A percentile compares a stretch with the other conserved stretches of the same genome.
phyloP scores from a whole-genome alignment of 1,140 invertebrate genomes.

The Euura lappo region DNA sequence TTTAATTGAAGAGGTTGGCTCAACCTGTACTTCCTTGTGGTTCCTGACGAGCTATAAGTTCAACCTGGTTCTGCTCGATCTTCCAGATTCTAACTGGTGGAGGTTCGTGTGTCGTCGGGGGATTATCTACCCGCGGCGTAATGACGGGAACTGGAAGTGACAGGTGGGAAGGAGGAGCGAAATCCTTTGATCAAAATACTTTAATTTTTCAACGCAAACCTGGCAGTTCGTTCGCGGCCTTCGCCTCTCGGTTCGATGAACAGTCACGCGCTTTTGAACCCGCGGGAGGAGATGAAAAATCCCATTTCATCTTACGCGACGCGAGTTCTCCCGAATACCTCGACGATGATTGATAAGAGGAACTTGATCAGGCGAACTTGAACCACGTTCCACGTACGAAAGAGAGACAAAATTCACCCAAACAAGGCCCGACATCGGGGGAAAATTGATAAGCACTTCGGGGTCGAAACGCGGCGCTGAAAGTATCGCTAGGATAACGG shows the following conservation, averaged over 20 bases:
- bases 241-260: not conserved
- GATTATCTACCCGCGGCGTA: constrained; percentile 16
- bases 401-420: not conserved
- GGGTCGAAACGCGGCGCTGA: not conserved
- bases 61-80: too few relatives aligned
- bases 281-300: constrained; percentile 17
- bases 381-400: not conserved
- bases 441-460: constrained; percentile 33
- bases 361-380: not conserved
- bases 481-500: not conserved
- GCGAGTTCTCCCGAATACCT: not conserved
- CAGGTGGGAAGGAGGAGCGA: constrained; percentile 28
- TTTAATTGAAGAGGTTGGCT: constrained; percentile 16
- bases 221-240: constrained; percentile 13
- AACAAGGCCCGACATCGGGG: constrained; percentile 4
- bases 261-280: not conserved
- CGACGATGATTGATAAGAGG: not conserved
- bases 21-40: too few relatives aligned
- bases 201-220: constrained; percentile 33
- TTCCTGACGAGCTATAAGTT: too few relatives aligned
- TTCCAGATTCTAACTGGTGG: too few relatives aligned
- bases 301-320: constrained; percentile 5
- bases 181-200: constrained; percentile 35
- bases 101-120: not conserved
- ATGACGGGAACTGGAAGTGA: constrained; percentile 30